phyloP scores from a whole-genome alignment of 2,113 vertebrate species.

The Odontesthes bonariensis region DNA sequence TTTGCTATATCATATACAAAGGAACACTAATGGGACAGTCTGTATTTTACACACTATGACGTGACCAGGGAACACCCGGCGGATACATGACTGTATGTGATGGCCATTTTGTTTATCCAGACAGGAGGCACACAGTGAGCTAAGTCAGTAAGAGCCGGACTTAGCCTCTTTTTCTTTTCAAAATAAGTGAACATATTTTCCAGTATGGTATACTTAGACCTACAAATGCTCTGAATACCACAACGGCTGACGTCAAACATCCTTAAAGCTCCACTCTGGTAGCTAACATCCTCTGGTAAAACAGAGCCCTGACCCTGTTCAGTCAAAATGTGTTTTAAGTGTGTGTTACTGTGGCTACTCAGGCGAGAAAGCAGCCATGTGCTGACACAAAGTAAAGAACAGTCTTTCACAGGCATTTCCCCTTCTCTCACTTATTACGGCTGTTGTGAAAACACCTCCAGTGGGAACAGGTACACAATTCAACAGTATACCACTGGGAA shows the following conservation, averaged over 20 bases:
- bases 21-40: not conserved
- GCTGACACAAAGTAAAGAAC: conserved; percentile 52
- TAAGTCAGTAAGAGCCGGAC: not conserved
- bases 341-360: conserved; percentile 39
- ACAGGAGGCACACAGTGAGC: not conserved
- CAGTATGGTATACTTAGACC: conserved; percentile 3
- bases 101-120: not conserved
- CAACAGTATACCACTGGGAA: conserved; percentile 35
- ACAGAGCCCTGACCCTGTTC: conserved; percentile 70
- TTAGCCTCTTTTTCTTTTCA: not conserved
- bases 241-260: conserved; percentile 38
- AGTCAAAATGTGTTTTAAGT: conserved; percentile 70
- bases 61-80: not conserved
- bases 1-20: not conserved
- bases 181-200: conserved; percentile 7
- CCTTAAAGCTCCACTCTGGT: conserved; percentile 21
- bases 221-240: not conserved
- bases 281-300: conserved; percentile 26
- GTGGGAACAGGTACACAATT: conserved; percentile 37
- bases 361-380: conserved; percentile 61
- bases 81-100: not conserved
- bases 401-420: conserved; percentile 33
- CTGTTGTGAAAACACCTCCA: conserved; percentile 55
- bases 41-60: not conserved
- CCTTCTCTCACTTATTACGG: conserved; percentile 39